Conservation (phyloP, 2,888 invertebrate species). For the Copidosoma aretas region DNA sequence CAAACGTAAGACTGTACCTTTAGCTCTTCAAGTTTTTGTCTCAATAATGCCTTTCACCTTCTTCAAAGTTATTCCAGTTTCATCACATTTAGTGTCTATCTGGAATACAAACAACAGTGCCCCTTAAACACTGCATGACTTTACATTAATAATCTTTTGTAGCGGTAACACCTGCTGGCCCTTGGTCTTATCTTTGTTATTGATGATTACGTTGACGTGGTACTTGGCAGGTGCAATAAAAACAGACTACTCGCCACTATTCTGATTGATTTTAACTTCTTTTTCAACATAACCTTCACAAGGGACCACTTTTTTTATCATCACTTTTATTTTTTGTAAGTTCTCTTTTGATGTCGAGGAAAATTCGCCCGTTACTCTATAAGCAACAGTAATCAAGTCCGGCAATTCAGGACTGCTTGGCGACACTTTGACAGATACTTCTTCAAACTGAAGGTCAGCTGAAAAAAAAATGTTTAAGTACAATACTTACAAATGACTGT, state of each 20-base stretch:
- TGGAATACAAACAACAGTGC: conserved; percentile 73
- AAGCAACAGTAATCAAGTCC: conserved; percentile 70
- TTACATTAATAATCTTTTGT: conserved; percentile 73
- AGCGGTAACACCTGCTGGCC: conserved; percentile 84
- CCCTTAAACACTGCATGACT: conserved; percentile 77
- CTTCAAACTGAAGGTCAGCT: conserved; percentile 71
- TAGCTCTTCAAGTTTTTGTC: conserved; percentile 55
- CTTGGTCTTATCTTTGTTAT: conserved; percentile 71
- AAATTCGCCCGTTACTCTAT: conserved; percentile 75
- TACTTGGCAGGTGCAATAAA: conserved; percentile 78
- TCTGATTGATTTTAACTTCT: conserved; percentile 59
- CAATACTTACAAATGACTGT: conserved; percentile 12
- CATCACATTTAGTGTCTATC: conserved; percentile 68
- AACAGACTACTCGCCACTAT: conserved; percentile 77
- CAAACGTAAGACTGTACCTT: conserved; percentile 45
- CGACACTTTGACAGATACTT: conserved; percentile 67
- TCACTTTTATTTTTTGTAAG: conserved; percentile 65
- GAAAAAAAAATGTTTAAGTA: conserved; percentile 40
- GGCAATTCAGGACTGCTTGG: conserved; percentile 71
- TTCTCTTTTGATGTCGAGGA: conserved; percentile 61
- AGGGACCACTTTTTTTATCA: conserved; percentile 63
- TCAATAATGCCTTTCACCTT: conserved; percentile 57
- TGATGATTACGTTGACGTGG: conserved; percentile 73
- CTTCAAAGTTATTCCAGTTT: conserved; percentile 69
- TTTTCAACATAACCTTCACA: conserved; percentile 52